A percentile compares a stretch with the other conserved stretches of the same genome.
Evolutionary conservation across 1,140 invertebrate species (phyloP).

Genomic region (Heliconius nattereri): DNA sequence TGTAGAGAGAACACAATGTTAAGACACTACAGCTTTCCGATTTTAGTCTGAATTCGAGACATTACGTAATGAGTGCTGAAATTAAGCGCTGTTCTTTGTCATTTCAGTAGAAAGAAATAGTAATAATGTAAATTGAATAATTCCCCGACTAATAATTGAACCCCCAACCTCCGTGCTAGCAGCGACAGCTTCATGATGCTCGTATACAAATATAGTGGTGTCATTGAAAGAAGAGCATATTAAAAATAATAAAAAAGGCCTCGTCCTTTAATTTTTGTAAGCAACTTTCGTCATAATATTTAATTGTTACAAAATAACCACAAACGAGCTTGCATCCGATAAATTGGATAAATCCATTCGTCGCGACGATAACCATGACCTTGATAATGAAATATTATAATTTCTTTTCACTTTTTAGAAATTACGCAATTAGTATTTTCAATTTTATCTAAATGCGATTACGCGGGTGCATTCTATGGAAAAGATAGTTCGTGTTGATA

Average conservation of each 20-base stretch:
- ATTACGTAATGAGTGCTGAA: no score
- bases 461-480: neutral
- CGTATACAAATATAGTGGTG: no score
- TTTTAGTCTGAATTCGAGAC: no score
- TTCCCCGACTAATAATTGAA: no score
- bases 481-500: neutral
- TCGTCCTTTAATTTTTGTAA: neutral
- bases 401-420: neutral
- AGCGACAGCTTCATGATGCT: no score
- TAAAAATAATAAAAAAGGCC: neutral
- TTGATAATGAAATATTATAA: slow-evolving; percentile 29
- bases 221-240: neutral
- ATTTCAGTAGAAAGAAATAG: no score
- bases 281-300: neutral
- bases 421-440: neutral
- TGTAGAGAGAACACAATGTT: no score
- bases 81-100: no score
- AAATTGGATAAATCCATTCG: slow-evolving; percentile 32
- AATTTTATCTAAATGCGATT: neutral
- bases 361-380: slow-evolving; percentile 18
- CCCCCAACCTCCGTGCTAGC: no score
- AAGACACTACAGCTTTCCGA: no score
- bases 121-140: no score
- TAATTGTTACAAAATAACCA: neutral
- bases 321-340: neutral